Base-by-base conservation (phyloP, 2,888 invertebrate species). In the Nipponacmea schrenckii region DNA sequence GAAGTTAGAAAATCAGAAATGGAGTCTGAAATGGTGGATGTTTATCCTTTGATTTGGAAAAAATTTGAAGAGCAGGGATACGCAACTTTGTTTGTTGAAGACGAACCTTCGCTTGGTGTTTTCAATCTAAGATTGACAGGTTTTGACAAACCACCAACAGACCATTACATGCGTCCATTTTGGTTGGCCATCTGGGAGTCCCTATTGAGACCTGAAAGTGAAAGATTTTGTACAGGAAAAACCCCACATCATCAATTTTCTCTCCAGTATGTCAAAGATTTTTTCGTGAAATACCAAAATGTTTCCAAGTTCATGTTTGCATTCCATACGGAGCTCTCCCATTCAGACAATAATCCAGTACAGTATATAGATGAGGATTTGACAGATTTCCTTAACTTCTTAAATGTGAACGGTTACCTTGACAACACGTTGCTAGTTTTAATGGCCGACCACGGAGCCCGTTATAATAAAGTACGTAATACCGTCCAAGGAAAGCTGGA, bases 141-240 rank as follows among this genome's bases (percentile, higher is more conserved):
- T 15, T 88, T 88, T 69, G 78, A 84, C 26, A 71, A 81, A 14
- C 75, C 74, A 26, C 87, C 88, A 1, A 84, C 85, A 0, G 86
- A 87, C 69, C 88, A 88, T 70, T 88, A 88, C 74, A 87, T 87
- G 86, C 80, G 87, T 8, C 84, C 84, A 12, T 87, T 88, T 71
- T 88, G 86, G 86, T 83, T 82, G 68, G 80, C 83, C 26, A 69
- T 81, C 50, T 79, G 79, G 80, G 79, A 81, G 14, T 82, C 79
- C 0, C 72, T 74, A 12, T 50, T 84, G 10, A 74, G 79, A 7
- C 68, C 69, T 20, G 70, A 73, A 14, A 83, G 83, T 70, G 75
- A 76, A 10, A 56, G 74, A 31, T 84, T 70, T 67, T 87, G 87
- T 71, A 81, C 85, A 0, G 86, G 87, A 7, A 73, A 75, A 39